Conservation (phyloP, 92 coral and sea anemone species). For the Metridium senile region DNA sequence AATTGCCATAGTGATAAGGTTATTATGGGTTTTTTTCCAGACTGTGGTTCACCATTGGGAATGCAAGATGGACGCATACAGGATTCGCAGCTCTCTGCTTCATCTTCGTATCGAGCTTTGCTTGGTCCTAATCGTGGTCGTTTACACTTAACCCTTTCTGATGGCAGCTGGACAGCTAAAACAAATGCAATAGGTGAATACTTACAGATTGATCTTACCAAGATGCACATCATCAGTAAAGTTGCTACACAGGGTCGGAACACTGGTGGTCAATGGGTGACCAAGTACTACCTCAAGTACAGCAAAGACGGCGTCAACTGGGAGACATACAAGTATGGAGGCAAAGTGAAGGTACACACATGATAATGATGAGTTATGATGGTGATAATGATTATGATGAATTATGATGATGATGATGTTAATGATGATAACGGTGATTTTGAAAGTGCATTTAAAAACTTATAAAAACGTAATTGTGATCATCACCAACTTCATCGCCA, state of each 20-base stretch:
- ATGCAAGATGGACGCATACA: slow-evolving; percentile 16
- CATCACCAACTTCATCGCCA: background rate
- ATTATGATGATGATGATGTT: background rate
- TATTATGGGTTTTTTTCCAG: too few relatives aligned
- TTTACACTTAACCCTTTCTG: background rate
- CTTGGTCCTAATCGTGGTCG: background rate
- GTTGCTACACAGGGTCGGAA: slow-evolving; percentile 15
- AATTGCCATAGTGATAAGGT: too few relatives aligned
- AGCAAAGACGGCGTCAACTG: slow-evolving; percentile 9
- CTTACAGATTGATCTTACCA: slow-evolving; percentile 14
- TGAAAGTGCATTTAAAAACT: too few relatives aligned
- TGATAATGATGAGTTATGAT: slow-evolving; percentile 4
- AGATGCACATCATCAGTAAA: slow-evolving; percentile 6
- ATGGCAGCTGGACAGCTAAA: background rate
- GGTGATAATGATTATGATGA: background rate
- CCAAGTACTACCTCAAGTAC: slow-evolving; percentile 11
- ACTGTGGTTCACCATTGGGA: slow-evolving; percentile 5
- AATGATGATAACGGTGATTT: background rate
- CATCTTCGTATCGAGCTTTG: background rate
- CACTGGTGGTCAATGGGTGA: background rate
- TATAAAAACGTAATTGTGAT: too few relatives aligned
- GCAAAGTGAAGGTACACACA: slow-evolving; percentile 3
- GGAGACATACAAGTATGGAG: slow-evolving; percentile 5
- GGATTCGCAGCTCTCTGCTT: slow-evolving; percentile 14
- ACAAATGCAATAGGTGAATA: background rate